These are phyloP conservation scores for Aplocera efformata DNA, from an alignment of 2,888 invertebrate species.

Conservation along the genomic window DNA sequence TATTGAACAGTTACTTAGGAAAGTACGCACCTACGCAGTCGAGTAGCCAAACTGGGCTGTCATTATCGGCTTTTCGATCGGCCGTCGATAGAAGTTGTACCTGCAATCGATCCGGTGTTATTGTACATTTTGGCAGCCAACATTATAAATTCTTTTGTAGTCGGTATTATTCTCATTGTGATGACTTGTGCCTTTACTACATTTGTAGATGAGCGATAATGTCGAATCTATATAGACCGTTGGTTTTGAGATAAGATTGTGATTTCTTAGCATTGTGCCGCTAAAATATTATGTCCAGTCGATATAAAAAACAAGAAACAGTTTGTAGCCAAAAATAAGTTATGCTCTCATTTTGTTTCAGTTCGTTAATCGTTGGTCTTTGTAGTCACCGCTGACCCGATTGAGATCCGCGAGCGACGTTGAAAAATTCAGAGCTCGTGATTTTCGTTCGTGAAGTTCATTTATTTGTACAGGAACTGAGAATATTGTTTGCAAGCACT, in stretches of 20 bases:
- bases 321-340: conserved; percentile 48
- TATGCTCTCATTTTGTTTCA: conserved; percentile 62
- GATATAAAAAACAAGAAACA: conserved; percentile 30
- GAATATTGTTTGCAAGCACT: conserved; percentile 59
- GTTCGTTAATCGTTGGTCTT: conserved; percentile 67
- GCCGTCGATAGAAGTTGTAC: conserved; percentile 66
- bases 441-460: conserved; percentile 73
- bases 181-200: conserved; percentile 61
- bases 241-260: conserved; percentile 41
- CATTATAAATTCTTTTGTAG: conserved; percentile 74
- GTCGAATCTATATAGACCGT: conserved; percentile 42
- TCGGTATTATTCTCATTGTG: conserved; percentile 65
- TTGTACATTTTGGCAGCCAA: conserved; percentile 68
- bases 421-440: conserved; percentile 76
- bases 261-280: conserved; percentile 10
- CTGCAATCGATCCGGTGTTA: conserved; percentile 40
- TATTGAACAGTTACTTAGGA: too few relatives aligned
- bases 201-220: conserved; percentile 51
- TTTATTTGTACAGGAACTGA: conserved; percentile 61
- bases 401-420: conserved; percentile 64
- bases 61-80: conserved; percentile 65
- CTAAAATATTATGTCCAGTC: conserved; percentile 22
- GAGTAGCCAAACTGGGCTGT: conserved; percentile 44
- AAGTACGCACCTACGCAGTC: neutral
- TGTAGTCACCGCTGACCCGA: conserved; percentile 63